A percentile compares a stretch with the other conserved stretches of the same genome.
Evolutionary conservation across 1,140 invertebrate genomes (phyloP).

Genomic region (Drosophila azteca): DNA sequence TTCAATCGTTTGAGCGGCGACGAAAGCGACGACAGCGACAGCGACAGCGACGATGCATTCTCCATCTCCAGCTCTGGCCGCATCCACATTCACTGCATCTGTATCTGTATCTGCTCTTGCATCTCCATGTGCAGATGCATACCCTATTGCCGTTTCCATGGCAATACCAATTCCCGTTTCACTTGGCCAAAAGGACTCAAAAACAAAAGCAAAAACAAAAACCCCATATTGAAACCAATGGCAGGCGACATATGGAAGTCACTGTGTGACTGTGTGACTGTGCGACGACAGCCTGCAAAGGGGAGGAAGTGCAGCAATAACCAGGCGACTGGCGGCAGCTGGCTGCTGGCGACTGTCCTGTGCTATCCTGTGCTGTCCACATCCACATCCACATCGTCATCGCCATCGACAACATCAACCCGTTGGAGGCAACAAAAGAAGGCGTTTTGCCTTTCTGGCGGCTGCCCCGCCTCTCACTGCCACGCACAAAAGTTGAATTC

Average conservation of each 20-base stretch:
- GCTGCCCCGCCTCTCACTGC: not conserved
- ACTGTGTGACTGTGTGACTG: not conserved
- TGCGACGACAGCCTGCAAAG: not conserved
- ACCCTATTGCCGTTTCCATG: conserved; percentile 30
- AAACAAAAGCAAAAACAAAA: conserved; percentile 15
- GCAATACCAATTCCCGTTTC: conserved; percentile 18
- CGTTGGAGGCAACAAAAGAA: conserved; percentile 26
- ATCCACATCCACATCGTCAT: not conserved
- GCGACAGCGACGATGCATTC: conserved; percentile 23
- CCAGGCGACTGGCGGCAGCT: conserved; percentile 16
- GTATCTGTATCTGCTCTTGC: not conserved
- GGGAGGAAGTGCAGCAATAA: conserved; percentile 42
- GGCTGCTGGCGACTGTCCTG: conserved; percentile 29
- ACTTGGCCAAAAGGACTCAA: conserved; percentile 25
- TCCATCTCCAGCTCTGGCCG: not conserved
- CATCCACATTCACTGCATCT: no score
- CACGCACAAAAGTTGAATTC: conserved; percentile 34
- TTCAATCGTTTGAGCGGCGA: conserved; percentile 56
- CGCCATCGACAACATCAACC: not conserved
- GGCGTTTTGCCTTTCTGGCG: not conserved
- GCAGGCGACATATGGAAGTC: conserved; percentile 73
- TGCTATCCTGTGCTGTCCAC: no score
- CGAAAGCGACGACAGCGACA: conserved; percentile 10
- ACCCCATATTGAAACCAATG: conserved; percentile 27
- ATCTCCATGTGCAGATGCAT: conserved; percentile 7